A percentile compares a stretch with the other conserved stretches of the same genome.
Conservation (phyloP, 53 echinoderm and acorn worm species). For the Temnopleurus reevesii region DNA sequence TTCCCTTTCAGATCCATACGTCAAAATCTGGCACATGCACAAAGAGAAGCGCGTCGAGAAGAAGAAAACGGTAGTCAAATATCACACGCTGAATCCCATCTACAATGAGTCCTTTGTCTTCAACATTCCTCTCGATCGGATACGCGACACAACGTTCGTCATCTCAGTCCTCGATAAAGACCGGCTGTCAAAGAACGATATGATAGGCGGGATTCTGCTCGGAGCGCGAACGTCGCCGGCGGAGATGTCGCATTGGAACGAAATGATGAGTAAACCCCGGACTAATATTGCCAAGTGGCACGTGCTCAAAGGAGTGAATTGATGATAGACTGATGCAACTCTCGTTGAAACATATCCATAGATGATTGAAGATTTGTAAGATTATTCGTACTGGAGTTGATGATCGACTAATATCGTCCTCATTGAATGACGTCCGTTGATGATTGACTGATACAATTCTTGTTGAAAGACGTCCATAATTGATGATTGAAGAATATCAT, state of each 20-base stretch:
- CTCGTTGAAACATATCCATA: too few relatives aligned
- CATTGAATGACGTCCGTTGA: too few relatives aligned
- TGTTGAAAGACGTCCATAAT: too few relatives aligned
- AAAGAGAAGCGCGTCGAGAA: slow-evolving; percentile 95
- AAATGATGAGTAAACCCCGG: slow-evolving; percentile 93
- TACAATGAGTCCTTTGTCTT: slow-evolving; percentile 98
- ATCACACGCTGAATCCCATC: slow-evolving; percentile 94
- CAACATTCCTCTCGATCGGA: slow-evolving; percentile 84
- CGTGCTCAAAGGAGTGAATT: slow-evolving; percentile 88
- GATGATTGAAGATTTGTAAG: too few relatives aligned
- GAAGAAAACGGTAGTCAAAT: slow-evolving; percentile 92
- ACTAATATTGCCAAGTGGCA: slow-evolving; percentile 97
- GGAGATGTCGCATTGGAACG: slow-evolving; percentile 90
- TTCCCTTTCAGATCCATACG: slow-evolving; percentile 84
- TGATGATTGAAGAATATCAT: too few relatives aligned
- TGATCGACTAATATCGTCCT: too few relatives aligned
- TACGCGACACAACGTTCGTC: slow-evolving; percentile 91
- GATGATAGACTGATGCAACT: too few relatives aligned
- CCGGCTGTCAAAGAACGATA: slow-evolving; percentile 86
- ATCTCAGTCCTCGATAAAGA: slow-evolving; percentile 92
- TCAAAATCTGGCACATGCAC: slow-evolving; percentile 96
- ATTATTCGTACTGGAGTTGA: too few relatives aligned
- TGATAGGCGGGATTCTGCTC: slow-evolving; percentile 90
- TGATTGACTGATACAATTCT: too few relatives aligned
- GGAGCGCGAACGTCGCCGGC: slow-evolving; percentile 82